Evolutionary conservation across 2,888 invertebrate species (phyloP).

Genomic region (Lepidocyrtoides sp.): DNA sequence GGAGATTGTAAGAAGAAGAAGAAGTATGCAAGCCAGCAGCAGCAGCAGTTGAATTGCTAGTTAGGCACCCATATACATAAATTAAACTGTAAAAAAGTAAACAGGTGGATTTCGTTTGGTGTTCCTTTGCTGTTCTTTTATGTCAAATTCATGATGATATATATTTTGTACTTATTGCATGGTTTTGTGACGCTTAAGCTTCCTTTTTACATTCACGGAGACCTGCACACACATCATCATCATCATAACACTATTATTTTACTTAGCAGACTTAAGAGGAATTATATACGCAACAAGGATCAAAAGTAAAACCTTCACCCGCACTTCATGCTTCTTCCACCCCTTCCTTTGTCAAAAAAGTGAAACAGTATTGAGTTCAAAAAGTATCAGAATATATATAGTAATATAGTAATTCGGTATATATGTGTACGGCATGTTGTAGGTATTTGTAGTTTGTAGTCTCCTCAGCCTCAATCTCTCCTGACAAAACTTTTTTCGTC

Average conservation of each 20-base stretch:
- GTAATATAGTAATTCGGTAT: too few relatives aligned
- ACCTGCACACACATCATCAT: neutral
- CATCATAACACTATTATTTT: conserved; percentile 16
- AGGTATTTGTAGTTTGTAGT: too few relatives aligned
- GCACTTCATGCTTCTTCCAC: conserved; percentile 24
- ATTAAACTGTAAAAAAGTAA: conserved; percentile 43
- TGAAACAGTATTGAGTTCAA: neutral
- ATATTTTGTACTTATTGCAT: conserved; percentile 8
- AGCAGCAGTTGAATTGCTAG: neutral
- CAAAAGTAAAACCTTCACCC: conserved; percentile 38
- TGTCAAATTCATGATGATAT: conserved; percentile 33
- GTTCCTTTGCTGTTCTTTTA: conserved; percentile 13
- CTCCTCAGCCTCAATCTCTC: neutral
- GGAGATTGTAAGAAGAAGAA: too few relatives aligned
- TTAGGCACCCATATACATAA: conserved; percentile 40
- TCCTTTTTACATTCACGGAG: conserved; percentile 19
- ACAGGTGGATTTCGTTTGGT: conserved; percentile 48
- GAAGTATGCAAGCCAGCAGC: neutral
- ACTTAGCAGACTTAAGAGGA: conserved; percentile 15
- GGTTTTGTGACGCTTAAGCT: neutral
- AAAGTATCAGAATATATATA: neutral
- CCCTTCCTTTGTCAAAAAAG: conserved; percentile 41
- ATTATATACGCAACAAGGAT: conserved; percentile 68
- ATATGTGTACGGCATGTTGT: too few relatives aligned
- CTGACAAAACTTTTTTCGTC: conserved; percentile 30